Evolutionary conservation across 2,113 vertebrate genomes (phyloP).

Genomic region (Donacobius atricapilla): DNA sequence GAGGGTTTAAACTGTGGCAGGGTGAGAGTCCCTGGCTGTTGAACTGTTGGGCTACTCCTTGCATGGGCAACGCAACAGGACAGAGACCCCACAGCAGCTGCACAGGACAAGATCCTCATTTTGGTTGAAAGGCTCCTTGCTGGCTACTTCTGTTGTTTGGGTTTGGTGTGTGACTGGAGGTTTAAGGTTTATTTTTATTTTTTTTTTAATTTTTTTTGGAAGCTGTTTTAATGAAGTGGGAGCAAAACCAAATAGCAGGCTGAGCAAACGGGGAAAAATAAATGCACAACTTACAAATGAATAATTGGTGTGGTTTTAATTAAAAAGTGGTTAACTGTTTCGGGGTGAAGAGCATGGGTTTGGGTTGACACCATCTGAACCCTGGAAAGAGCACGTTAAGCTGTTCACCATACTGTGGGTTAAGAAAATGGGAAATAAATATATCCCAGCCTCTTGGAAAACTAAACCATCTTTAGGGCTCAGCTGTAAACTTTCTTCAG

Average conservation of each 20-base stretch:
- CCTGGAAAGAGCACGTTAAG: slow-evolving; percentile 32
- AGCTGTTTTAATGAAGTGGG: slow-evolving; percentile 58
- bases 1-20: neutral
- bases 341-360: slow-evolving; percentile 51
- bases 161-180: neutral
- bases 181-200: neutral
- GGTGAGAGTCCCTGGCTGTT: neutral
- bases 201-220: neutral
- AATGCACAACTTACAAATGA: slow-evolving; percentile 58
- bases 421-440: slow-evolving; percentile 69
- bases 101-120: neutral
- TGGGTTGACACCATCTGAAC: slow-evolving; percentile 44
- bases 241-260: slow-evolving; percentile 57
- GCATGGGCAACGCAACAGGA: fast-evolving
- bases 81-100: neutral
- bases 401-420: slow-evolving; percentile 44
- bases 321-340: slow-evolving; percentile 54
- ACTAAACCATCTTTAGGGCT: slow-evolving; percentile 58
- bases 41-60: neutral
- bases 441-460: slow-evolving; percentile 60
- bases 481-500: slow-evolving; percentile 58
- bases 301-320: slow-evolving; percentile 71
- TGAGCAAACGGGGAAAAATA: slow-evolving; percentile 59
- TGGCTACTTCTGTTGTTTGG: slow-evolving; percentile 33
- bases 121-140: slow-evolving; percentile 1